Conservation (phyloP, 2,797 vertebrate species). For the Anguilla obscura region DNA sequence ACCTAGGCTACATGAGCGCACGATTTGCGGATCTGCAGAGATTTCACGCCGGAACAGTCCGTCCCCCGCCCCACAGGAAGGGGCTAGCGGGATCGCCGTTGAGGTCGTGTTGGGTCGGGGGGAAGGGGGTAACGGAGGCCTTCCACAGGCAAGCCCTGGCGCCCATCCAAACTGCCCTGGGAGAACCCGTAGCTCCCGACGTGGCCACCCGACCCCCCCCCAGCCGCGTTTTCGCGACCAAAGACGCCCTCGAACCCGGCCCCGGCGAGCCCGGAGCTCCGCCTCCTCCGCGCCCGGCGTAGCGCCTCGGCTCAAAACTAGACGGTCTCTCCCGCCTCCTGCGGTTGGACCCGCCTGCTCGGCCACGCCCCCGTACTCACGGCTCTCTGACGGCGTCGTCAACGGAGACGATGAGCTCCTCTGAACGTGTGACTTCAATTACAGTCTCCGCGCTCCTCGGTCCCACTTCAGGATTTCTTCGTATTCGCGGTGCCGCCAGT, state of each 20-base stretch:
- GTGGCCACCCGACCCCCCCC: background rate
- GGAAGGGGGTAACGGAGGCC: too few relatives aligned
- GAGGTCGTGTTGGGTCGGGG: too few relatives aligned
- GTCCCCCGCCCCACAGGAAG: background rate
- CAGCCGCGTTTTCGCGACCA: background rate
- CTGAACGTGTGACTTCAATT: conserved; percentile 56
- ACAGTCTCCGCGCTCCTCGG: conserved; percentile 49
- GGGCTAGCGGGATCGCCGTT: background rate
- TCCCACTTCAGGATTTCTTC: conserved; percentile 48
- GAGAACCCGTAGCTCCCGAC: background rate
- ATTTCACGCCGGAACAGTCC: background rate
- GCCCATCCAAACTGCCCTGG: background rate
- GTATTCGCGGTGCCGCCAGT: conserved; percentile 51
- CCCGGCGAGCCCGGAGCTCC: conserved; percentile 42
- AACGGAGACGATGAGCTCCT: conserved; percentile 62
- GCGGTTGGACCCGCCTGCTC: conserved; percentile 63
- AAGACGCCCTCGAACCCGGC: conserved; percentile 14
- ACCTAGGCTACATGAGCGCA: background rate
- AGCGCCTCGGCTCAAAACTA: conserved; percentile 59
- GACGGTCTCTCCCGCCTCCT: conserved; percentile 61
- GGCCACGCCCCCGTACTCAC: conserved; percentile 61
- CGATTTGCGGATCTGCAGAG: background rate
- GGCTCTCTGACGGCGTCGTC: conserved; percentile 62
- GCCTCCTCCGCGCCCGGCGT: conserved; percentile 53
- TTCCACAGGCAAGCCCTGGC: conserved; percentile 7